A percentile compares a stretch with the other conserved stretches of the same genome.
Conservation (phyloP, 2,888 invertebrate species). For the Ypsolopha scabrella region DNA sequence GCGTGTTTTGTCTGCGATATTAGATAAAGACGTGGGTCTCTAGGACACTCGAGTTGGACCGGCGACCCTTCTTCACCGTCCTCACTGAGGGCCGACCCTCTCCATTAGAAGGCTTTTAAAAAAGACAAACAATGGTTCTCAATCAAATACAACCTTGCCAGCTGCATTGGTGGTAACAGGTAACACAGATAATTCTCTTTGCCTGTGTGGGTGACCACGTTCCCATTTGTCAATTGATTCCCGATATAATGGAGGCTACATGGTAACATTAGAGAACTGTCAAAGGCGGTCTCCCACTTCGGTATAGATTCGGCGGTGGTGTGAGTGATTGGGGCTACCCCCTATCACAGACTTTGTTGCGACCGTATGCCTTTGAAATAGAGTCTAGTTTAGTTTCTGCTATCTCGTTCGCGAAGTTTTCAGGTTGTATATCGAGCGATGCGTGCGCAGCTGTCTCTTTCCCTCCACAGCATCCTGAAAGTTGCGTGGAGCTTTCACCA, state of each 20-base stretch:
- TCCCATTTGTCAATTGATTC: conserved; percentile 67
- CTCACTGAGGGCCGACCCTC: conserved; percentile 8
- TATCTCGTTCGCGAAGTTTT: background rate
- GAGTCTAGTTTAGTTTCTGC: no score
- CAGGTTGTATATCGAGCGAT: conserved; percentile 32
- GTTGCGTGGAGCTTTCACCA: conserved; percentile 56
- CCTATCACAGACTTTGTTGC: no score
- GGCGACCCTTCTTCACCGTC: conserved; percentile 3
- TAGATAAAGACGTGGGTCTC: background rate
- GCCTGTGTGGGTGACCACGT: conserved; percentile 22
- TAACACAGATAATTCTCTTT: conserved; percentile 7
- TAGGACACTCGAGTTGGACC: background rate
- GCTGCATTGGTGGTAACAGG: conserved; percentile 13
- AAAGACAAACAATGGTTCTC: conserved; percentile 39
- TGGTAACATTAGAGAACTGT: conserved; percentile 56
- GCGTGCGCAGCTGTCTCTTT: conserved; percentile 41
- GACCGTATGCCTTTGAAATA: no score
- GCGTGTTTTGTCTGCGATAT: conserved; percentile 1
- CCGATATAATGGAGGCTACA: conserved; percentile 66
- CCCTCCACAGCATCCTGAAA: conserved; percentile 19
- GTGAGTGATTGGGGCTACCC: conserved; percentile 11
- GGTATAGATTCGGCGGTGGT: conserved; percentile 47
- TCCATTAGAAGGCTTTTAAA: conserved; percentile 33
- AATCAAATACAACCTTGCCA: conserved; percentile 15
- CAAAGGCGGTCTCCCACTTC: conserved; percentile 52